phyloP scores from a whole-genome alignment of 2,888 invertebrate genomes.

The Dryocosmus kuriphilus region DNA sequence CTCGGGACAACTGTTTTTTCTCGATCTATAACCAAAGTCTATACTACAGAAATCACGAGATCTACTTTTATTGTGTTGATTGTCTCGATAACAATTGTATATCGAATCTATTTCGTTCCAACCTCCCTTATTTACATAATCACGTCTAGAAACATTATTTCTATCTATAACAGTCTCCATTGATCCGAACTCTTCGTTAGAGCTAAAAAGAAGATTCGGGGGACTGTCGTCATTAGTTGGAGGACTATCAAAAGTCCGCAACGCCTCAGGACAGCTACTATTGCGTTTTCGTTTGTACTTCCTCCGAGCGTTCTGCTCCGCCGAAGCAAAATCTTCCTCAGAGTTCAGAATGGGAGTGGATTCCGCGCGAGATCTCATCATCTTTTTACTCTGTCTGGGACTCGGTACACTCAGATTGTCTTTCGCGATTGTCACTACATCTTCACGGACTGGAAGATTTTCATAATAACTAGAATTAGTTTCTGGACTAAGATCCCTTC shows the following conservation, averaged over 20 bases:
- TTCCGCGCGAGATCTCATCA: conserved; percentile 69
- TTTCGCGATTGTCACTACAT: conserved; percentile 47
- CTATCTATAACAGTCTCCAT: conserved; percentile 70
- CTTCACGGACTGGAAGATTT: conserved; percentile 57
- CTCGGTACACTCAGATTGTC: conserved; percentile 59
- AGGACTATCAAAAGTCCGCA: conserved; percentile 44
- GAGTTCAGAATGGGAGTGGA: conserved; percentile 71
- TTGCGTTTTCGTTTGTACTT: conserved; percentile 68
- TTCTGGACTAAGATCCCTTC: conserved; percentile 53
- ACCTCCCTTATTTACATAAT: not conserved
- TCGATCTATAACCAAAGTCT: conserved; percentile 49
- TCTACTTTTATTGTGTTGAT: not conserved
- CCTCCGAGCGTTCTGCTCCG: conserved; percentile 56
- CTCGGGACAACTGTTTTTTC: conserved; percentile 70
- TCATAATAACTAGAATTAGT: conserved; percentile 61
- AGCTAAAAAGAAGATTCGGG: conserved; percentile 49
- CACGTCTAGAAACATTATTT: conserved; percentile 22
- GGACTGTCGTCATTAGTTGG: conserved; percentile 36
- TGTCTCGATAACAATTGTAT: not conserved
- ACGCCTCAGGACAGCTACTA: conserved; percentile 69
- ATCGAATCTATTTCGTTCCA: not conserved
- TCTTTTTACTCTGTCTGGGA: conserved; percentile 61
- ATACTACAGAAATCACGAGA: not conserved
- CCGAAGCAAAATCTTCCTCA: conserved; percentile 62
- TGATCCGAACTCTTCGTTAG: conserved; percentile 74